Evolutionary conservation across 2,797 vertebrate genomes (phyloP), one percentile per base, ranked within the genome.

Genomic region (Etheostoma nigrum): DNA sequence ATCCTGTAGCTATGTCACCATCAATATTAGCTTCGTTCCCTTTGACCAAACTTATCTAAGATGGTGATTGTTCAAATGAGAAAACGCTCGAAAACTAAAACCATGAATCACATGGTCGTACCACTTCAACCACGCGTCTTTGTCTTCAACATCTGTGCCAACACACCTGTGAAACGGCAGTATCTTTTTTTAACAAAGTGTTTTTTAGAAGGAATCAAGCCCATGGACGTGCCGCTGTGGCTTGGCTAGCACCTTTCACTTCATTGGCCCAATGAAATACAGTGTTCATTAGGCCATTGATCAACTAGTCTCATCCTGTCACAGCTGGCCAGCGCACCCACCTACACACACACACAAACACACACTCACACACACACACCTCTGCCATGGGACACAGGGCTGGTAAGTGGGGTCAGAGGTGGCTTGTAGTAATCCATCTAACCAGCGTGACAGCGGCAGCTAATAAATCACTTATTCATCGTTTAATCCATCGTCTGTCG

Each of bases 401-500:
- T 95, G 91, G 94, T 94, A 95, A 95, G 95, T 95, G 94, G 94
- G 95, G 94, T 95, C 93, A 95, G 88, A 93, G 95, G 95, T 95
- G 79, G 80, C 90, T 91, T 95, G 94, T 95, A 95, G 95, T 95
- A 95, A 96, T 96, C 95, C 95, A 95, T 95, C 95, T 95, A 95
- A 95, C 92, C 94, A 94, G 93, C 86, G 78, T 95, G 95, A 95
- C 94, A 95, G 94, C 93, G 86, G 93, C 93, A 95, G 95, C 94
- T 95, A 96, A 96, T 96, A 96, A 96, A 96, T 96, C 95, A 96
- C 94, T 94, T 95, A 95, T 95, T 96, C 95, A 95, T 95, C 89
- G 89, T 95, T 95, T 95, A 95, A 95, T 95, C 95, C 94, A 95
- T 95, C 91, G 94, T 91, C 90, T 94, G 93, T 94, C 93, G 85